Conservation (phyloP, 2,888 invertebrate genomes). For the Dryobota labecula region DNA sequence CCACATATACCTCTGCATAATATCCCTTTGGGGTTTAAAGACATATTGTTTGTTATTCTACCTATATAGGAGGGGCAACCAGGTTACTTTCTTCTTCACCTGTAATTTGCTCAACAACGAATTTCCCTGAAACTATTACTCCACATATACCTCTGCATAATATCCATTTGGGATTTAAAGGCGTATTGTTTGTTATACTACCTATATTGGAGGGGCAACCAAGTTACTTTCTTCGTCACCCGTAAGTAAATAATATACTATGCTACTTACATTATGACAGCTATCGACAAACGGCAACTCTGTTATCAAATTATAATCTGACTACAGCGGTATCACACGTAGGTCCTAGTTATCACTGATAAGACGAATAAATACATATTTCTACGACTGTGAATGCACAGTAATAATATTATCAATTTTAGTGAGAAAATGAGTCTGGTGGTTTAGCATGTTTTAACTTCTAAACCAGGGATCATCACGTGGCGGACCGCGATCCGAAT, state of each 20-base stretch:
- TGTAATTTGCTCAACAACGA: too few relatives aligned
- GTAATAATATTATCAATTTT: neutral
- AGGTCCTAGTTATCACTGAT: constrained; percentile 29
- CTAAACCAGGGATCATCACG: too few relatives aligned
- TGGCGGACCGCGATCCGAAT: too few relatives aligned
- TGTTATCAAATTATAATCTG: constrained; percentile 16
- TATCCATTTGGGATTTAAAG: too few relatives aligned
- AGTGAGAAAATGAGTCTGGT: neutral
- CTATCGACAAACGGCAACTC: neutral
- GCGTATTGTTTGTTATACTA: neutral
- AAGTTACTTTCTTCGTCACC: neutral
- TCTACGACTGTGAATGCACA: neutral
- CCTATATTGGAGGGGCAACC: neutral
- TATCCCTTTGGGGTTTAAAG: too few relatives aligned
- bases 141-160: too few relatives aligned
- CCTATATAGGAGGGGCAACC: too few relatives aligned
- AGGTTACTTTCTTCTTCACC: too few relatives aligned
- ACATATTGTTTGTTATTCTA: too few relatives aligned
- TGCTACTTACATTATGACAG: neutral
- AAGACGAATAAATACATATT: constrained; percentile 25
- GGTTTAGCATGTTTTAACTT: neutral
- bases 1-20: too few relatives aligned
- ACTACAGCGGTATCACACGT: constrained; percentile 12
- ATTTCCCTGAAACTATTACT: too few relatives aligned
- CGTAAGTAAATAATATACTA: neutral